These are phyloP conservation scores for Coccyzus lansbergi DNA, from an alignment of 2,797 vertebrate species.

Conservation along the genomic window DNA sequence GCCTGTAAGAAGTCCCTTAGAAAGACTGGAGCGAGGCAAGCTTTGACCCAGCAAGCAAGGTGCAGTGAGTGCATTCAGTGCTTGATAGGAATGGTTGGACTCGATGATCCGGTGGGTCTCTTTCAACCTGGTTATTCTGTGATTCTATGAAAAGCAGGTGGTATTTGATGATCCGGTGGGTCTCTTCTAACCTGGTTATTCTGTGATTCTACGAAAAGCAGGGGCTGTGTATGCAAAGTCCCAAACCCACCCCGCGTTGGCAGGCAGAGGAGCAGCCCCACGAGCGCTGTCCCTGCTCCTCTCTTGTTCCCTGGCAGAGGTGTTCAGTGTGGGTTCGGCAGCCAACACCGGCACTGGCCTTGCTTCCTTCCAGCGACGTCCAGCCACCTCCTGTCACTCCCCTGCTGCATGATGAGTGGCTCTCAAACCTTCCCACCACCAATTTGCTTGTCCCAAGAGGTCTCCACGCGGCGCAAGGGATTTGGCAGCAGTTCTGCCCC, in stretches of 20 bases:
- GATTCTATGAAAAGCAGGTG: not conserved
- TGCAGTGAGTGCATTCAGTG: not conserved
- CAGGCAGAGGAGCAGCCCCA: not conserved
- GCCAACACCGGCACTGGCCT: not conserved
- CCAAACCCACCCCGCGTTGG: not conserved
- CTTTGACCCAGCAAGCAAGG: not conserved
- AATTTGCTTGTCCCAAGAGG: not conserved
- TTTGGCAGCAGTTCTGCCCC: not conserved
- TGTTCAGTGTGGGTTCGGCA: not conserved
- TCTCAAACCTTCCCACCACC: not conserved
- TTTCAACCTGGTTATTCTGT: too few relatives aligned
- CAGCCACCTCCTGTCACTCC: not conserved
- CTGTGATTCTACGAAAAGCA: accelerated
- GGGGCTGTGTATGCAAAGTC: too few relatives aligned
- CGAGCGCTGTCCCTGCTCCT: not conserved
- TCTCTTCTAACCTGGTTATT: too few relatives aligned
- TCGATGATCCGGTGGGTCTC: too few relatives aligned
- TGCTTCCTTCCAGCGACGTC: not conserved
- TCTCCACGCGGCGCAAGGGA: not conserved
- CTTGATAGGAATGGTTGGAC: too few relatives aligned
- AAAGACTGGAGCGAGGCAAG: not conserved
- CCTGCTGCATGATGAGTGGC: accelerated
- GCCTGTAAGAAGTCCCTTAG: not conserved
- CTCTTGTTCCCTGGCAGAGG: not conserved
- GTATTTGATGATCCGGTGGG: too few relatives aligned